phyloP scores from a whole-genome alignment of 2,113 vertebrate species.

The Periophthalmus modestus region DNA sequence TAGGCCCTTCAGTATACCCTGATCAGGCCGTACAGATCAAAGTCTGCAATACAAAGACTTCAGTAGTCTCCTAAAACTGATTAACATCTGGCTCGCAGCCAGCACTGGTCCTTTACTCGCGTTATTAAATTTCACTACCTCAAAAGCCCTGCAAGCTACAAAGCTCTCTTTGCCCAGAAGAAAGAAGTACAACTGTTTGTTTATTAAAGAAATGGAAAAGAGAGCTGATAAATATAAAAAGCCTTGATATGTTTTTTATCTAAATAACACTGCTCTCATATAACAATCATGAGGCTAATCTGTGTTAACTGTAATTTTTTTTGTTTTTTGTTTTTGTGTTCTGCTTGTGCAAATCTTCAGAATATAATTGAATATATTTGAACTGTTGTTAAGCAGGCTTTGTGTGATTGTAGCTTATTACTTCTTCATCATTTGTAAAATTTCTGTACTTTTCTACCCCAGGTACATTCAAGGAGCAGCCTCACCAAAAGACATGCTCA shows the following conservation, averaged over 20 bases:
- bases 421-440: neutral
- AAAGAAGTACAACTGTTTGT: conserved; percentile 22
- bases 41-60: conserved; percentile 39
- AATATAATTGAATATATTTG: no score
- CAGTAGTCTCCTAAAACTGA: conserved; percentile 31
- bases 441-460: conserved; percentile 49
- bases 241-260: conserved; percentile 8
- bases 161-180: neutral
- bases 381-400: neutral
- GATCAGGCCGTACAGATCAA: conserved; percentile 36
- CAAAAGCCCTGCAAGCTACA: neutral
- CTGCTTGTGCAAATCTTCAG: no score
- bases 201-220: conserved; percentile 25
- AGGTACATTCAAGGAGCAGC: conserved; percentile 99
- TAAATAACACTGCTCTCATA: conserved; percentile 2
- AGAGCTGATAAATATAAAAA: conserved; percentile 17
- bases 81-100: conserved; percentile 39
- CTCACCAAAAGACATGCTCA: conserved; percentile 98
- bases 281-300: no score
- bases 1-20: neutral
- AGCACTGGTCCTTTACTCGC: conserved; percentile 27
- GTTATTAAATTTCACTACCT: conserved; percentile 40
- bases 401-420: neutral
- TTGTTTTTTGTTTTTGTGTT: neutral
- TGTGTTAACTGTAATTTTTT: neutral